A percentile compares a stretch with the other conserved stretches of the same genome.
Conservation (phyloP, 1,140 invertebrate species). For the Daktulosphaira vitifoliae region DNA sequence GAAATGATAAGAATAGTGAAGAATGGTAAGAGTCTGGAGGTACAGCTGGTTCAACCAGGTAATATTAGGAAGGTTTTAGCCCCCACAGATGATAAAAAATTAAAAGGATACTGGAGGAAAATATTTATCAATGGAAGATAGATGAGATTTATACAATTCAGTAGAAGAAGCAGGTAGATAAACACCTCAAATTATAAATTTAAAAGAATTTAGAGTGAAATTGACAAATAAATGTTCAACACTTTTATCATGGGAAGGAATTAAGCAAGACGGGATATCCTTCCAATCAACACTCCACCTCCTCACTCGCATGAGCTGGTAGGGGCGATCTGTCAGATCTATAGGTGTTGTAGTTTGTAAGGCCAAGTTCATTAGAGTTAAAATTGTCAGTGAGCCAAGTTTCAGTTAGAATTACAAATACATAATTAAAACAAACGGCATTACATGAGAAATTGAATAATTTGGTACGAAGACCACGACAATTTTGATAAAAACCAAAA, state of each 20-base stretch:
- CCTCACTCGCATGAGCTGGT: not conserved
- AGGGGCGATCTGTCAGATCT: not conserved
- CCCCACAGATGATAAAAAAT: too few relatives aligned
- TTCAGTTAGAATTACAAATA: not conserved
- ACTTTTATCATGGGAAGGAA: not conserved
- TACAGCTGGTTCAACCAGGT: too few relatives aligned
- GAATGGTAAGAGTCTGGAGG: too few relatives aligned
- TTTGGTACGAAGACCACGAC: conserved; percentile 5
- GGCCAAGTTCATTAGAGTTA: not conserved
- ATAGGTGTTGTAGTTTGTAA: too few relatives aligned
- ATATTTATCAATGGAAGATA: not conserved
- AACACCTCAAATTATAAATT: not conserved
- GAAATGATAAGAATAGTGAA: too few relatives aligned
- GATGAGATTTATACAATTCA: not conserved
- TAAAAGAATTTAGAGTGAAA: not conserved
- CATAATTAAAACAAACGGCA: not conserved
- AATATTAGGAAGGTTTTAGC: too few relatives aligned
- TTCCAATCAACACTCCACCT: not conserved
- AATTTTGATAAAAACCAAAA: conserved; percentile 1
- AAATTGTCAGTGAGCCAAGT: not conserved
- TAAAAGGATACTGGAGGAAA: too few relatives aligned
- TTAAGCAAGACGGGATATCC: not conserved
- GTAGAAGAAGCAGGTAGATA: not conserved
- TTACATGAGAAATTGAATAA: not conserved
- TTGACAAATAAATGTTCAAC: not conserved